Evolutionary conservation across 1,140 invertebrate genomes (phyloP).

Genomic region (Hylaeus volcanicus): DNA sequence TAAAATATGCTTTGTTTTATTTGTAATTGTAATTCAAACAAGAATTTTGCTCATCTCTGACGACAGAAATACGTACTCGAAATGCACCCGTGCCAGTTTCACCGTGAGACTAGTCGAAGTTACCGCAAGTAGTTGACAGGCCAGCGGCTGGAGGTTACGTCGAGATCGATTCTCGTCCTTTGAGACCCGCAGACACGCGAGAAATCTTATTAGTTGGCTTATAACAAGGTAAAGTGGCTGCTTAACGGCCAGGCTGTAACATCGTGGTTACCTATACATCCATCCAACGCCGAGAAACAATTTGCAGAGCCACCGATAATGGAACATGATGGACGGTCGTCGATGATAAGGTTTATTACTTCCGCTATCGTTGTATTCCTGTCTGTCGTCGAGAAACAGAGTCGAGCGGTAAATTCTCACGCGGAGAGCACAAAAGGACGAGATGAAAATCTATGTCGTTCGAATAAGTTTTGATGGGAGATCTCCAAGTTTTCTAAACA

Average conservation of each 20-base stretch:
- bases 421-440: background rate
- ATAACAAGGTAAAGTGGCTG: slow-evolving; percentile 40
- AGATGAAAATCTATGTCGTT: too few species aligned
- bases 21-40: too few species aligned
- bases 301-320: slow-evolving; percentile 26
- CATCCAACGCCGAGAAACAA: background rate
- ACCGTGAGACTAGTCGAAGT: background rate
- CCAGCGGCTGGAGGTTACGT: background rate
- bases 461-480: too few species aligned
- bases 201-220: slow-evolving; percentile 47
- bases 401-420: too few species aligned
- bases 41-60: too few species aligned
- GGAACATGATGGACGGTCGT: slow-evolving; percentile 11
- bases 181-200: slow-evolving; percentile 20
- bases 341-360: background rate
- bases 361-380: too few species aligned
- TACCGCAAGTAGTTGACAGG: background rate
- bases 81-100: background rate
- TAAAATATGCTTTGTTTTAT: too few species aligned
- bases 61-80: background rate
- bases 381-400: too few species aligned
- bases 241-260: slow-evolving; percentile 26
- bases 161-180: slow-evolving; percentile 36
- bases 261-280: background rate
- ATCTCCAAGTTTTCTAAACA: too few species aligned